phyloP scores from a whole-genome alignment of 2,797 vertebrate genomes.

The Manis crassicaudata region DNA sequence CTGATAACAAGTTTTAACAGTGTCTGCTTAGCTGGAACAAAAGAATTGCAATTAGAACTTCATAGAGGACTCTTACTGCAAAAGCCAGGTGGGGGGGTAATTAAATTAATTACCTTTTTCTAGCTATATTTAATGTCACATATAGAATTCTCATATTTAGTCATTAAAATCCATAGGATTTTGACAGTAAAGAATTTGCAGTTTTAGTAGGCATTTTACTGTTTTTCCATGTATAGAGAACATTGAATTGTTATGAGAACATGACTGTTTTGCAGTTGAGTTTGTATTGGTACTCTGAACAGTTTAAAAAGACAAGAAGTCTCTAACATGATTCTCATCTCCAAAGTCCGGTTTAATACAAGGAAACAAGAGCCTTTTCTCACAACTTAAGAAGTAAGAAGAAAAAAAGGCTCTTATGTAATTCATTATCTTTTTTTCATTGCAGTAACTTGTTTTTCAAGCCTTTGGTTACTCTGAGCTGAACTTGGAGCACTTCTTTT shows the following conservation, averaged over 20 bases:
- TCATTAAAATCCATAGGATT: neutral
- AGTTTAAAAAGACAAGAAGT: neutral
- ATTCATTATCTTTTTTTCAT: neutral
- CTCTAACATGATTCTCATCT: neutral
- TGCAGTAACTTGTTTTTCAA: neutral
- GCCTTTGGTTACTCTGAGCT: neutral
- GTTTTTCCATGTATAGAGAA: neutral
- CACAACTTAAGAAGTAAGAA: neutral
- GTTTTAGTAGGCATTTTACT: neutral
- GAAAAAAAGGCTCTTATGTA: neutral
- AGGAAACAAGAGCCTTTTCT: conserved; percentile 34
- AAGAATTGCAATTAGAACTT: neutral
- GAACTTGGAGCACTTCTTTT: neutral
- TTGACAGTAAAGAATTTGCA: neutral
- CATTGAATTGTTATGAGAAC: neutral
- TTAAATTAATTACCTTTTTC: neutral
- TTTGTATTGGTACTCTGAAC: neutral
- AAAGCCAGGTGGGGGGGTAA: neutral
- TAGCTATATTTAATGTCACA: neutral
- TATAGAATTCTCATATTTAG: neutral
- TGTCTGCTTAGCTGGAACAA: neutral
- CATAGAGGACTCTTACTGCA: neutral
- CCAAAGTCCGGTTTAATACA: conserved; percentile 40
- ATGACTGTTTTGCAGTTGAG: neutral
- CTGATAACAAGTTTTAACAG: neutral